These are phyloP conservation scores for Caenorhabditis briggsae DNA, from an alignment of 1,140 invertebrate species.

Conservation along the genomic window DNA sequence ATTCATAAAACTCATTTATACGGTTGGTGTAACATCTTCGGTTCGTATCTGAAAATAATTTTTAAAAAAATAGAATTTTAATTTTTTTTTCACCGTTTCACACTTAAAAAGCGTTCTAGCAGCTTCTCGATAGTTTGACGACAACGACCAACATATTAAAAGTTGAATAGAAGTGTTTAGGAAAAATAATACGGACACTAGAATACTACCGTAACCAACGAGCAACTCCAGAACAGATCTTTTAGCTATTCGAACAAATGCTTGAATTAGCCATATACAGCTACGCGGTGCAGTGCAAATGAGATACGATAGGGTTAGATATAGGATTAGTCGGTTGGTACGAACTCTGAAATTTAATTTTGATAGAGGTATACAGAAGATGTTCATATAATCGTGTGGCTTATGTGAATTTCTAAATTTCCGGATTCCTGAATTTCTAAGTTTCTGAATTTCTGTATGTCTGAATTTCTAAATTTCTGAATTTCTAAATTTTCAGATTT, in stretches of 20 bases:
- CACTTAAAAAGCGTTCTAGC: not conserved
- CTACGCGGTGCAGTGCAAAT: not conserved
- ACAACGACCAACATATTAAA: not conserved
- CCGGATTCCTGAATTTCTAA: no score
- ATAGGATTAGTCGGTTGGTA: constrained; percentile 7
- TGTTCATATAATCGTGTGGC: no score
- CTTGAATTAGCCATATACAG: not conserved
- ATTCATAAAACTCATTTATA: no score
- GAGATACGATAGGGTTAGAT: not conserved
- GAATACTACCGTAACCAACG: not conserved
- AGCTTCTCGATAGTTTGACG: not conserved
- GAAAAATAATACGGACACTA: not conserved
- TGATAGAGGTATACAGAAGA: no score
- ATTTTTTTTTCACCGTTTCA: no score
- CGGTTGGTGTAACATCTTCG: not conserved
- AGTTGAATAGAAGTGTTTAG: not conserved
- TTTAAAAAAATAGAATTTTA: no score
- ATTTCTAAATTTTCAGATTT: no score
- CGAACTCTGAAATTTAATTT: not conserved
- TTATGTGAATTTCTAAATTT: no score
- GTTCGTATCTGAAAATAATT: not conserved
- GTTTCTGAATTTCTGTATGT: no score
- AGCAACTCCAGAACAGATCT: not conserved
- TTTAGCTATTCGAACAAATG: not conserved
- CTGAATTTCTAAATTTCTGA: no score